Conservation (phyloP, 1,140 invertebrate genomes). For the Drosophila lacertosa region DNA sequence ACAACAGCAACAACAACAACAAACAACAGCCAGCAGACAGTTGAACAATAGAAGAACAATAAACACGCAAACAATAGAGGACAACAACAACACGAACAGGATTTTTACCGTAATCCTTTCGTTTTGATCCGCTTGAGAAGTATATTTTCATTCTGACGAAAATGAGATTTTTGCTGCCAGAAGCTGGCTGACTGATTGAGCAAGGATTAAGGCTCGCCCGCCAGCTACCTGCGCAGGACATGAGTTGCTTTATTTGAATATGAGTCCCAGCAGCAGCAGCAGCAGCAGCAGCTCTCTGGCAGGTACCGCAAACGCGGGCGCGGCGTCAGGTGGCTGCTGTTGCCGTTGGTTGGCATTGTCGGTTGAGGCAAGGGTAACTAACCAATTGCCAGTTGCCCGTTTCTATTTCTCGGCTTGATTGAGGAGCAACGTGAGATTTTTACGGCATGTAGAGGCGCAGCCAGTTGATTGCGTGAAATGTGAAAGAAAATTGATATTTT, state of each 20-base stretch:
- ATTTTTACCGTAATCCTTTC: constrained; percentile 82
- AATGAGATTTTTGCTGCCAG: constrained; percentile 60
- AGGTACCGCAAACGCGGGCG: constrained; percentile 36
- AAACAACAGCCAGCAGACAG: constrained; percentile 33
- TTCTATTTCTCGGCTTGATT: constrained; percentile 10
- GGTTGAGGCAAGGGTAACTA: constrained; percentile 14
- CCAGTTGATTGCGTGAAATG: constrained; percentile 75
- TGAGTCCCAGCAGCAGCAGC: constrained; percentile 34
- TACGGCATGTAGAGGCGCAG: constrained; percentile 33
- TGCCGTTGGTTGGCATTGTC: neutral
- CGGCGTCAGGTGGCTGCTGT: constrained; percentile 54
- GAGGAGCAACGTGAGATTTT: constrained; percentile 48
- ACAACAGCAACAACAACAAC: constrained; percentile 47
- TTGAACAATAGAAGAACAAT: constrained; percentile 57
- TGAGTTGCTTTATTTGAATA: constrained; percentile 77
- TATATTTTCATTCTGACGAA: constrained; percentile 78
- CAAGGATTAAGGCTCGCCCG: constrained; percentile 64
- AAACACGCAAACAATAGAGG: constrained; percentile 35
- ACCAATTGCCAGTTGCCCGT: neutral
- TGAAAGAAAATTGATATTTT: constrained; percentile 69
- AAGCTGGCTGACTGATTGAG: constrained; percentile 62
- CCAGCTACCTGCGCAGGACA: constrained; percentile 44
- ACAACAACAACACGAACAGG: constrained; percentile 58
- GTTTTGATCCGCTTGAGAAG: constrained; percentile 79
- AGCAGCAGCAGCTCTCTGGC: constrained; percentile 14